These are phyloP conservation scores for Aleiodes leptofemur DNA, from an alignment of 2,888 invertebrate genomes.

Conservation along the genomic window DNA sequence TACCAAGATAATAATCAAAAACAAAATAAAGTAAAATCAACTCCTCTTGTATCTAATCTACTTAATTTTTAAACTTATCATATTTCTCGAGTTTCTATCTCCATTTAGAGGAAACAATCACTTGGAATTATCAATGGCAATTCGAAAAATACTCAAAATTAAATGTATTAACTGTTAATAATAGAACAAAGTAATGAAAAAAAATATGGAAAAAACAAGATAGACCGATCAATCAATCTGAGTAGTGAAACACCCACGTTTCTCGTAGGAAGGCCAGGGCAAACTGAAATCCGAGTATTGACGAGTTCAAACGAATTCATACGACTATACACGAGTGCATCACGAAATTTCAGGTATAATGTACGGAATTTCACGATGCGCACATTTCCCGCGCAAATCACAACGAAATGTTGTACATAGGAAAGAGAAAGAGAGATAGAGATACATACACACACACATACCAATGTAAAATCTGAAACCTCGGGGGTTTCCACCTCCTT, in stretches of 20 bases:
- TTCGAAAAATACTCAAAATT: too few relatives aligned
- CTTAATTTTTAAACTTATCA: too few relatives aligned
- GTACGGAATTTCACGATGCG: conserved; percentile 57
- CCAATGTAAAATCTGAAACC: not conserved
- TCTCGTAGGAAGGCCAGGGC: conserved; percentile 18
- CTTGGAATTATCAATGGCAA: too few relatives aligned
- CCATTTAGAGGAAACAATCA: too few relatives aligned
- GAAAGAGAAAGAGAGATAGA: not conserved
- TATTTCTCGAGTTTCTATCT: too few relatives aligned
- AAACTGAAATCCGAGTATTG: conserved; percentile 18
- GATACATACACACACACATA: not conserved
- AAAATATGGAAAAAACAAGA: conserved; percentile 10
- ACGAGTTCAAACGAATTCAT: conserved; percentile 2
- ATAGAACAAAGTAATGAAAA: not conserved
- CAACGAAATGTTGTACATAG: conserved; percentile 39
- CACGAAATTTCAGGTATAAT: conserved; percentile 4
- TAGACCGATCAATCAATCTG: conserved; percentile 37
- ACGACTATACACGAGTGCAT: conserved; percentile 4
- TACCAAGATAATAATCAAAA: too few relatives aligned
- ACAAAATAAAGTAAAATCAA: too few relatives aligned
- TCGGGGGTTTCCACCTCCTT: conserved; percentile 54
- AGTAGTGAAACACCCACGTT: conserved; percentile 21
- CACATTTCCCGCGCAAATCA: conserved; percentile 67
- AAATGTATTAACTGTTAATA: too few relatives aligned
- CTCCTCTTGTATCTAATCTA: too few relatives aligned